Percentiles rank a stretch among this genome's conserved stretches.
phyloP scores from a whole-genome alignment of 2,797 vertebrate species.

The Gallinago nigripennis region DNA sequence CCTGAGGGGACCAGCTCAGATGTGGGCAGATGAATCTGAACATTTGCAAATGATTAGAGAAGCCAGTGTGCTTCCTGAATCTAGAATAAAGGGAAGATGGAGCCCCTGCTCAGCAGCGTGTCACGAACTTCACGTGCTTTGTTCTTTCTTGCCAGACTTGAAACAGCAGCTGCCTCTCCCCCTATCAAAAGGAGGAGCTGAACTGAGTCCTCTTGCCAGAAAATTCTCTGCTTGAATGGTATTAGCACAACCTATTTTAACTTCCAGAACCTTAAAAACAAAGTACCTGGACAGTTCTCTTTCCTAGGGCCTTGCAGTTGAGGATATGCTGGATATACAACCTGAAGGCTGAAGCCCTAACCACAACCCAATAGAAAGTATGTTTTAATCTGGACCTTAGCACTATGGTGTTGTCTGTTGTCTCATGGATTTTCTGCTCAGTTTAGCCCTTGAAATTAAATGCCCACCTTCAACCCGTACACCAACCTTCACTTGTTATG shows the following conservation, averaged over 20 bases:
- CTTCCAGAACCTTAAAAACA: background rate
- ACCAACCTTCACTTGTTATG: background rate
- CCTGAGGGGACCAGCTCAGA: background rate
- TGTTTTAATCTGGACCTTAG: background rate
- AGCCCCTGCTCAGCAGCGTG: background rate
- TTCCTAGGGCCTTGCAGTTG: background rate
- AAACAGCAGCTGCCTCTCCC: background rate
- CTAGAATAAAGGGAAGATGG: background rate
- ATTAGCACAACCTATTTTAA: background rate
- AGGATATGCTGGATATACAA: background rate
- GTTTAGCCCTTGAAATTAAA: constrained; percentile 11
- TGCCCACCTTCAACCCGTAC: background rate
- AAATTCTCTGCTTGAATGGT: background rate
- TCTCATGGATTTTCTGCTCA: background rate
- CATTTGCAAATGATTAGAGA: constrained; percentile 41
- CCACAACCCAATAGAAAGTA: rapidly evolving
- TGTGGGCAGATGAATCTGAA: constrained; percentile 20
- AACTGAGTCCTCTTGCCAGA: background rate
- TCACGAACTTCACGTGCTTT: background rate
- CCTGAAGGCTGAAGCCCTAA: background rate
- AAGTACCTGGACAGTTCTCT: background rate
- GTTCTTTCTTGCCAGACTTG: constrained; percentile 13
- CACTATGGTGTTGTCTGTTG: background rate
- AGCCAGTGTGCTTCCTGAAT: background rate
- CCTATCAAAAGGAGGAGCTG: background rate